These are phyloP conservation scores for Drosophila lini DNA, from an alignment of 1,140 invertebrate genomes.

Conservation along the genomic window DNA sequence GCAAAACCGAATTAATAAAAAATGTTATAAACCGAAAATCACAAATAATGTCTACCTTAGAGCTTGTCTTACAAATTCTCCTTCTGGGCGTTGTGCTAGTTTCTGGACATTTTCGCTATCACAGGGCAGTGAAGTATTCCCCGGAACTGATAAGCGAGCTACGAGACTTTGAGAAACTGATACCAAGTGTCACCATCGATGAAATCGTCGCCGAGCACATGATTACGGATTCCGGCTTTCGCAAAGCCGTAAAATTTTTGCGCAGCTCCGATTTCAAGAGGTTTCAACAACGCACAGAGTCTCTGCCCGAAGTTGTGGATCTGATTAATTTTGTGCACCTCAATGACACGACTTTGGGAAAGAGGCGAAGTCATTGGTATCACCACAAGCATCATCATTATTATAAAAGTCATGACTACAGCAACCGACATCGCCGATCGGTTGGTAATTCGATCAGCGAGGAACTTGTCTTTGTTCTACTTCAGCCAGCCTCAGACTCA, in stretches of 20 bases:
- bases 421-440: background rate
- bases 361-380: background rate
- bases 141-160: slow-evolving; percentile 68
- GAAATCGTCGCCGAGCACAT: slow-evolving; percentile 70
- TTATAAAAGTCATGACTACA: background rate
- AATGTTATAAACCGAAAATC: background rate
- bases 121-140: slow-evolving; percentile 45
- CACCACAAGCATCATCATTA: slow-evolving; percentile 3
- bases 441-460: background rate
- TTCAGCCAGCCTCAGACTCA: background rate
- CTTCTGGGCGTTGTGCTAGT: slow-evolving; percentile 14
- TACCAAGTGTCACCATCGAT: slow-evolving; percentile 58
- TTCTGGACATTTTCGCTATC: slow-evolving; percentile 1
- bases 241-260: slow-evolving; percentile 68
- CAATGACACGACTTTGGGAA: slow-evolving; percentile 39
- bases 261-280: slow-evolving; percentile 61
- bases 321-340: slow-evolving; percentile 73
- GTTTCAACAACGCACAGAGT: slow-evolving; percentile 44
- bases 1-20: background rate
- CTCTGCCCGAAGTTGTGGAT: slow-evolving; percentile 69
- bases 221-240: slow-evolving; percentile 69
- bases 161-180: slow-evolving; percentile 63
- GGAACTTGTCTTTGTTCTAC: slow-evolving; percentile 41
- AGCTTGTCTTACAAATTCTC: slow-evolving; percentile 12
- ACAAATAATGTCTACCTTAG: background rate